These are phyloP conservation scores for Chroicocephalus ridibundus DNA, from an alignment of 2,113 vertebrate genomes.

Conservation along the genomic window DNA sequence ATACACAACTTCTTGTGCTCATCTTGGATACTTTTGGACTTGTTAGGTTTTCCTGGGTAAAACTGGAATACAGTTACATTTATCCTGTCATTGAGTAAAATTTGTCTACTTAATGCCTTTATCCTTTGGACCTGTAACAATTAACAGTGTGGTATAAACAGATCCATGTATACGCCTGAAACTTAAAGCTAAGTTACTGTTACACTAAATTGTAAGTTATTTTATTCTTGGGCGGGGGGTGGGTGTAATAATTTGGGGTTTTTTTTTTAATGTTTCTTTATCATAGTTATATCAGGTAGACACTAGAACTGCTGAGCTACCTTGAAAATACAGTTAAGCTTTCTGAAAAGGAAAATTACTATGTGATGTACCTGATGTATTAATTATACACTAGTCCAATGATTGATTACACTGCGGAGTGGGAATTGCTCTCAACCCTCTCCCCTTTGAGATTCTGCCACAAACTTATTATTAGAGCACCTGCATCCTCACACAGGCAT, in stretches of 20 bases:
- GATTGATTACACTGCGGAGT: constrained; percentile 73
- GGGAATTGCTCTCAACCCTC: constrained; percentile 63
- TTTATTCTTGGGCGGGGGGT: background rate
- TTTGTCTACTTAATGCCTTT: background rate
- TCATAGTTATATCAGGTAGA: background rate
- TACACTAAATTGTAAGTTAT: background rate
- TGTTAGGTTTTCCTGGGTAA: background rate
- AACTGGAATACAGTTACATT: background rate
- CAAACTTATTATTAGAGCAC: constrained; percentile 62
- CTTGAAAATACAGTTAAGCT: constrained; percentile 23
- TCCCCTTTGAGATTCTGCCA: constrained; percentile 44
- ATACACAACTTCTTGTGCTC: background rate
- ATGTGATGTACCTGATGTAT: constrained; percentile 41
- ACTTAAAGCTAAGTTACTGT: background rate
- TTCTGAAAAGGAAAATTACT: constrained; percentile 54
- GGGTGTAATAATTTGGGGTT: too few relatives aligned
- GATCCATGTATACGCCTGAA: background rate
- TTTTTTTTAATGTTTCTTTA: background rate
- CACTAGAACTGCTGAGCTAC: background rate
- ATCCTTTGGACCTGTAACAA: background rate
- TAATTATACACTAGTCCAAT: constrained; percentile 65
- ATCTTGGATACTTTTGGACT: background rate
- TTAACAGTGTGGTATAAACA: background rate
- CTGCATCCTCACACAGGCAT: constrained; percentile 64
- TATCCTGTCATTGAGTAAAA: background rate